These are phyloP conservation scores for Tipula confusa DNA, from an alignment of 2,888 invertebrate species.

Conservation along the genomic window DNA sequence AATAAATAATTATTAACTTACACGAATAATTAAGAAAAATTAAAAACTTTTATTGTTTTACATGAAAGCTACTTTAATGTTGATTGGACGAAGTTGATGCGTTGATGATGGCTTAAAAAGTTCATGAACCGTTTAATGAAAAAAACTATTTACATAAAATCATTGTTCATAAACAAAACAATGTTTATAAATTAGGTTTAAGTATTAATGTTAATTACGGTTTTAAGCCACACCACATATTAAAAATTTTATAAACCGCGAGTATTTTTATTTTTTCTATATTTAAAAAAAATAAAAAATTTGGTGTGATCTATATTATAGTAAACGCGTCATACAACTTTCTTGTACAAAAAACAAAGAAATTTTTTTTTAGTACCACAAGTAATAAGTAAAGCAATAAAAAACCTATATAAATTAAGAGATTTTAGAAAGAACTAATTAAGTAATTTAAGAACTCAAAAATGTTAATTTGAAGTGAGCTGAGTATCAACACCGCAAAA, in stretches of 20 bases:
- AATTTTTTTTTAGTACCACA: not conserved
- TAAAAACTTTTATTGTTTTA: too few species aligned
- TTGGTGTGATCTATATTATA: too few species aligned
- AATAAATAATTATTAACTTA: not conserved
- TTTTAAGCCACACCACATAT: not conserved
- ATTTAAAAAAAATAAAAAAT: too few species aligned
- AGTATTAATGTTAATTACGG: not conserved
- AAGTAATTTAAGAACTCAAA: not conserved
- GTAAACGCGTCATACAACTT: not conserved
- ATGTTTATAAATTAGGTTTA: not conserved
- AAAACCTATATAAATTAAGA: not conserved
- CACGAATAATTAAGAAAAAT: not conserved
- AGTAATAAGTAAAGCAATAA: not conserved
- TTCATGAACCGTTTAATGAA: not conserved
- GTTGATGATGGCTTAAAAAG: not conserved
- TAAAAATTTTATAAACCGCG: not conserved
- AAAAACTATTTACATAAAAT: not conserved
- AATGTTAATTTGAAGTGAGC: not conserved
- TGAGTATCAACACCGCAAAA: not conserved
- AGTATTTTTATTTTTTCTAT: not conserved
- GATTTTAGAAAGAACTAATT: slow-evolving; percentile 6
- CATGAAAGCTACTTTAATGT: not conserved
- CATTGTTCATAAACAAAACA: not conserved
- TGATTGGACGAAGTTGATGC: not conserved
- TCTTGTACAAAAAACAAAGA: not conserved